These are phyloP conservation scores for Lochmaea crataegi DNA, from an alignment of 2,888 invertebrate species.

Conservation along the genomic window DNA sequence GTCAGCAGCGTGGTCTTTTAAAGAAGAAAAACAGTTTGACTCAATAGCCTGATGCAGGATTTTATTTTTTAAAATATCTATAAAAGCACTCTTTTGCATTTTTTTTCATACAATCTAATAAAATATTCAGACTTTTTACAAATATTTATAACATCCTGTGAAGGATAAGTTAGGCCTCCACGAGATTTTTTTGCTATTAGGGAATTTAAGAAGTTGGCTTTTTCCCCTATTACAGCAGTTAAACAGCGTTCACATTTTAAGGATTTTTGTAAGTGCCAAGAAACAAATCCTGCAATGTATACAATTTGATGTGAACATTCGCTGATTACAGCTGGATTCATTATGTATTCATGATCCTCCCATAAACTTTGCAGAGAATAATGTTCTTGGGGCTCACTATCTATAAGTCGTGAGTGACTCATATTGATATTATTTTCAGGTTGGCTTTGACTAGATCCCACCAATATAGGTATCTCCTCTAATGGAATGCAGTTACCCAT, in stretches of 20 bases:
- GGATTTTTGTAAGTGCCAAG: not conserved
- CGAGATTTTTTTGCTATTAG: not conserved
- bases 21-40: not conserved
- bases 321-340: slow-evolving; percentile 11
- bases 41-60: not conserved
- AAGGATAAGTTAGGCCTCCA: not conserved
- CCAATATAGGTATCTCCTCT: not conserved
- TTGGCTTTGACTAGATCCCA: not conserved
- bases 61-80: not conserved
- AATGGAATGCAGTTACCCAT: not conserved
- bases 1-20: not conserved
- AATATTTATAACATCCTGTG: not conserved
- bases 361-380: slow-evolving; percentile 8
- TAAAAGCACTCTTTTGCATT: not conserved
- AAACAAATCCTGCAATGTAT: not conserved
- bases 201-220: not conserved
- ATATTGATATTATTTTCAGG: not conserved
- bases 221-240: not conserved
- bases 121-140: not conserved
- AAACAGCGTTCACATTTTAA: not conserved
- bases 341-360: slow-evolving; percentile 11
- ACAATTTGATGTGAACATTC: not conserved
- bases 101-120: not conserved
- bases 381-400: slow-evolving; percentile 10
- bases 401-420: not conserved